Evolutionary conservation across 2,113 vertebrate species (phyloP).

Genomic region (Octodon degus): DNA sequence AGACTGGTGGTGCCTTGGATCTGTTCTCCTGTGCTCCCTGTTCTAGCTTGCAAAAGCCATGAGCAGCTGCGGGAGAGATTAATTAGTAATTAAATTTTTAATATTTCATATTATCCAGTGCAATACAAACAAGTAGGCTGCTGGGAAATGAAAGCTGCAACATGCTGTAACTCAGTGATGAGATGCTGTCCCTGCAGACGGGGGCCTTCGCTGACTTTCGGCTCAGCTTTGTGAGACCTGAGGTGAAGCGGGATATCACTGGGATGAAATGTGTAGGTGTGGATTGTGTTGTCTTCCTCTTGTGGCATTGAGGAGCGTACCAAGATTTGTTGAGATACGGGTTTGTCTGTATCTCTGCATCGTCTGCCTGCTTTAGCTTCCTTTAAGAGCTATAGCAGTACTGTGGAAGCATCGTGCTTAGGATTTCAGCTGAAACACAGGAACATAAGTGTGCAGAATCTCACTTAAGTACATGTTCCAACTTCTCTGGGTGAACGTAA

Average conservation of each 20-base stretch:
- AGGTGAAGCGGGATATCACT: not conserved
- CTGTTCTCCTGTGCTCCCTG: conserved; percentile 45
- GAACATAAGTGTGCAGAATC: not conserved
- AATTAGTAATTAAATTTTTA: conserved; percentile 73
- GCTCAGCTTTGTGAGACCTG: not conserved
- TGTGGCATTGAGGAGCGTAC: no score
- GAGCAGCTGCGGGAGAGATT: conserved; percentile 67
- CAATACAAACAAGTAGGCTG: conserved; percentile 12
- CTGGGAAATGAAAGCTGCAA: not conserved
- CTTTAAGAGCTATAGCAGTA: not conserved
- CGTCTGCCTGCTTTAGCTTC: not conserved
- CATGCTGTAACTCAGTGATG: not conserved
- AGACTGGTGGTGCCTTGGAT: not conserved
- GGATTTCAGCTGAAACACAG: not conserved
- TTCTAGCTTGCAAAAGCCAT: conserved; percentile 66
- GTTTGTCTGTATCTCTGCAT: not conserved
- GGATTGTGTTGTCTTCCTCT: not conserved
- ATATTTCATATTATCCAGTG: conserved; percentile 55
- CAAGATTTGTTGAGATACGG: not conserved
- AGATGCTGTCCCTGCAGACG: not conserved
- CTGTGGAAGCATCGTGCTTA: not conserved
- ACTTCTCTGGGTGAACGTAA: not conserved
- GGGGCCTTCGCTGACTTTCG: not conserved
- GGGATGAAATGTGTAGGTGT: not conserved
- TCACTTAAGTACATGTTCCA: not conserved